A percentile compares a stretch with the other conserved stretches of the same genome.
These are phyloP conservation scores for Coracias cyanogaster DNA, from an alignment of 2,797 vertebrate species.

Conservation along the genomic window DNA sequence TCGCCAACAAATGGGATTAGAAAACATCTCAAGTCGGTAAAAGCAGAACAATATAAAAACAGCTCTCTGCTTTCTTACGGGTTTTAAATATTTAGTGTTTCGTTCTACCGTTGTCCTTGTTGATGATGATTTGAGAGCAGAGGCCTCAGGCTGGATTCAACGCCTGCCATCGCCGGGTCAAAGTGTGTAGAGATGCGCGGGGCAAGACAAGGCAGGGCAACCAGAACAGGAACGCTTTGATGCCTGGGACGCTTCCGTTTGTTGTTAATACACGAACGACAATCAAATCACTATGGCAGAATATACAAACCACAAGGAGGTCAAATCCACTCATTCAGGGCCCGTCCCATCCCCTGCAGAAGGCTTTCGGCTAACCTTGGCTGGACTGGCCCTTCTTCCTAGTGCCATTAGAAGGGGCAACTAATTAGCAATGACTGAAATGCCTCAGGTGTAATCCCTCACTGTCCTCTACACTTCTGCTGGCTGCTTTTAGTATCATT, in stretches of 20 bases:
- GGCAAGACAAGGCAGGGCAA: background rate
- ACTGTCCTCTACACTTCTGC: constrained; percentile 28
- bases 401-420: background rate
- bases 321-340: background rate
- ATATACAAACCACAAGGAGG: background rate
- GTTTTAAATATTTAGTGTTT: constrained; percentile 61
- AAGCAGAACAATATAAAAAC: constrained; percentile 77
- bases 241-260: background rate
- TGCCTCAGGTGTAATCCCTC: background rate
- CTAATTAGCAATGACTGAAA: background rate
- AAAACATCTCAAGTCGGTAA: constrained; percentile 80
- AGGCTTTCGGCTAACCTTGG: fast-evolving
- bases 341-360: background rate
- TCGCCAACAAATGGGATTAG: constrained; percentile 77
- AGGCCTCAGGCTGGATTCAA: background rate
- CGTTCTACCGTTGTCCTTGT: constrained; percentile 27
- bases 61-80: constrained; percentile 44
- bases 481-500: constrained; percentile 1
- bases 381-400: background rate
- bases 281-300: background rate
- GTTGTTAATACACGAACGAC: background rate
- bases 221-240: background rate
- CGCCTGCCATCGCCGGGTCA: background rate
- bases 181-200: background rate
- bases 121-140: constrained; percentile 46